Conservation (phyloP, 1,140 invertebrate genomes). For the Drosophila sechellia region DNA sequence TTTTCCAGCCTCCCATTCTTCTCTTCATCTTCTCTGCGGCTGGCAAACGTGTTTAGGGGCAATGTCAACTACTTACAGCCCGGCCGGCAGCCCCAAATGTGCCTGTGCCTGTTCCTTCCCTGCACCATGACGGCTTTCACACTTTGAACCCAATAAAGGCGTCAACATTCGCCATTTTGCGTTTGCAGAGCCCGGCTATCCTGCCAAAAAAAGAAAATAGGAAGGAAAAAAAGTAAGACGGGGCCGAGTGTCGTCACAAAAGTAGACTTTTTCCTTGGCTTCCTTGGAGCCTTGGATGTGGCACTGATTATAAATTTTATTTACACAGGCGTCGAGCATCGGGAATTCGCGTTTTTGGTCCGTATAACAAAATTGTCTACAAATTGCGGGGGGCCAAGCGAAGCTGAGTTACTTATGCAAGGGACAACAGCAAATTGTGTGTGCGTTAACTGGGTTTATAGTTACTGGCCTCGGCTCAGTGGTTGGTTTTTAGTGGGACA, state of each 20-base stretch:
- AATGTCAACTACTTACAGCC: constrained; percentile 56
- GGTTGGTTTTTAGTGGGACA: constrained; percentile 38
- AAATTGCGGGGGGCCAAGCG: constrained; percentile 41
- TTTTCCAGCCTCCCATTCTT: not conserved
- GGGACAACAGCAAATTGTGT: constrained; percentile 27
- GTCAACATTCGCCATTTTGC: constrained; percentile 64
- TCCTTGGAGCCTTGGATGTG: constrained; percentile 20
- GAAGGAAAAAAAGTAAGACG: not conserved
- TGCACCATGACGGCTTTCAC: constrained; percentile 38
- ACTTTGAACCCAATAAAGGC: constrained; percentile 66
- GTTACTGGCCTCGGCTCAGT: constrained; percentile 45
- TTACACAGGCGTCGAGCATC: constrained; percentile 62
- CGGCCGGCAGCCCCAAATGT: constrained; percentile 35
- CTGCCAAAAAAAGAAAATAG: constrained; percentile 2
- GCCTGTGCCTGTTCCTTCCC: constrained; percentile 3
- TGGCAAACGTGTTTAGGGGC: constrained; percentile 55
- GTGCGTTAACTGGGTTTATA: constrained; percentile 53
- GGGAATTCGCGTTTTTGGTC: constrained; percentile 64
- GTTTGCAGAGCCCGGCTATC: constrained; percentile 25
- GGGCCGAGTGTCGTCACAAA: constrained; percentile 27
- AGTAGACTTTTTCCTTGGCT: constrained; percentile 25
- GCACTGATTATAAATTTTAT: constrained; percentile 66
- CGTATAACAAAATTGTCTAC: constrained; percentile 67
- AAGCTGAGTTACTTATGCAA: constrained; percentile 37
- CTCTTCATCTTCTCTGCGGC: not conserved